Evolutionary conservation across 2,113 vertebrate genomes (phyloP).

Genomic region (Edolisoma coerulescens): DNA sequence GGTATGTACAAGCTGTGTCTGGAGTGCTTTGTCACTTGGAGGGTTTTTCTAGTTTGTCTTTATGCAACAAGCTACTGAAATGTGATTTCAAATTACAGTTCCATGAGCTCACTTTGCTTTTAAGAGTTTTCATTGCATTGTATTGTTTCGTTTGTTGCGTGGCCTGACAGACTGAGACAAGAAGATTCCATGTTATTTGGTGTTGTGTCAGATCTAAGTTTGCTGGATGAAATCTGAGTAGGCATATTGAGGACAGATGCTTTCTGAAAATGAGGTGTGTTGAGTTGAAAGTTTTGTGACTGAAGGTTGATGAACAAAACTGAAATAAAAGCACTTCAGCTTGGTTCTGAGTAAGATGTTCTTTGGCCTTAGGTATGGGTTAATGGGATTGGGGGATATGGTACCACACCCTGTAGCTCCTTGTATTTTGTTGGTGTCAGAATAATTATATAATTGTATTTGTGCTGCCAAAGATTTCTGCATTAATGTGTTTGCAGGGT

Average conservation of each 20-base stretch:
- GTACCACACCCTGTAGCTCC: background rate
- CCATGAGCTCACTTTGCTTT: background rate
- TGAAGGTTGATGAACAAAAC: background rate
- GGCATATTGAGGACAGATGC: background rate
- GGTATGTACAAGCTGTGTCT: constrained; percentile 76
- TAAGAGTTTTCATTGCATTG: background rate
- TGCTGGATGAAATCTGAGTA: background rate
- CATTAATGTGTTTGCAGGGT: background rate
- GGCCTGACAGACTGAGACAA: background rate
- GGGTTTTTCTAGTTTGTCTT: background rate
- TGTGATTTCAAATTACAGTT: background rate
- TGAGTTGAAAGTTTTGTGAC: background rate
- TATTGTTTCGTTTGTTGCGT: background rate
- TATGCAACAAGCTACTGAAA: background rate
- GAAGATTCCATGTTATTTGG: background rate
- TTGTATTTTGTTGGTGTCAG: background rate
- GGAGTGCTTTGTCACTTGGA: background rate
- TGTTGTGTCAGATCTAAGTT: background rate
- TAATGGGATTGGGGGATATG: background rate
- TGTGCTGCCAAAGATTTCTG: background rate
- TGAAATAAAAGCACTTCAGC: background rate
- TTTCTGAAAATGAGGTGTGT: background rate
- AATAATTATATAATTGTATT: background rate
- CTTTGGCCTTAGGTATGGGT: background rate
- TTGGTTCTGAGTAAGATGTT: background rate